Base-by-base conservation (phyloP, 2,888 invertebrate species). In the Strigamia maritima region DNA sequence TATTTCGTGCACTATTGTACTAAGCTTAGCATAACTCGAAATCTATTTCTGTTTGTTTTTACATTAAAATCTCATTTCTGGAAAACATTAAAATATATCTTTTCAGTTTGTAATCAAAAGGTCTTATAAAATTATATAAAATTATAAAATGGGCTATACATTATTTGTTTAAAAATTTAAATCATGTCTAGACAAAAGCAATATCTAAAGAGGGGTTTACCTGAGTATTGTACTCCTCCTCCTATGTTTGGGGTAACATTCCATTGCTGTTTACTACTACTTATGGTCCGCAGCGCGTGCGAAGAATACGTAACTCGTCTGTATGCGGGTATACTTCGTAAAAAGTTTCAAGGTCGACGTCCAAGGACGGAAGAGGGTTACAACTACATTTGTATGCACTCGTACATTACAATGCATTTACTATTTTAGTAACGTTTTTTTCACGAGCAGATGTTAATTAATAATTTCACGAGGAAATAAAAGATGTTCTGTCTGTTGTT, bases 241-340 rank as follows among this genome's bases (percentile, higher is more conserved):
- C 28, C 70, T 24, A 54, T 54, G 54, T 54, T 54, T 28, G 28
- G 70, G 70, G 70, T 70, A 26, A 28, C 70, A 70, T 70, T 70
- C 70, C 70, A 70, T 6, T 3, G 54, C 28, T 28, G 70, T 28
- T 28, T 26, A 28, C 70, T 19, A 49, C 19, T 70, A 28, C 70
- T 70, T 70, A 70, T 70, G 70, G 70, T 24, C 14, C 70, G 24
- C 24, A 70, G 70, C 70, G 70, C 70, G 70, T 70, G 70, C 70
- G 70, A 26, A 14, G 70, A 70, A 70, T 70, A 70, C 70, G 70
- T 70, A 70, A 70, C 70, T 26, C 28, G 70, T 28, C 70, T 14
- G 10, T 6, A 16, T 70, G 28, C 26, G 70, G 28, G 26, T 24
- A 28, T n/a, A 70, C 70, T 70, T 70, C 12, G 26, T 28, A 70